Conservation (phyloP, 2,888 invertebrate species). For the Epiperipatus broadwayi region DNA sequence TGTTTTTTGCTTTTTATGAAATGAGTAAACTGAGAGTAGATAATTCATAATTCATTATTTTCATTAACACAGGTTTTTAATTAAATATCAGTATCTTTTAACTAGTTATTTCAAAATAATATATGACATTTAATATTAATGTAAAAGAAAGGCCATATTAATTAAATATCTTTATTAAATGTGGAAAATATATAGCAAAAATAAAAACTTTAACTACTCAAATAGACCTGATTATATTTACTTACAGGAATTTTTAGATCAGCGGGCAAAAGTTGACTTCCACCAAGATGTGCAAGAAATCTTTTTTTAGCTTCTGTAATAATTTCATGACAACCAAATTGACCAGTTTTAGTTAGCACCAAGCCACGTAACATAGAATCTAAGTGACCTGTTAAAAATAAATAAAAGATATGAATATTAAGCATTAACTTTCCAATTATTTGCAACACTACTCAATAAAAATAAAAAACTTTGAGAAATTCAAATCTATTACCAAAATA, state of each 20-base stretch:
- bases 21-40: no score
- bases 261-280: slow-evolving; percentile 46
- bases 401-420: slow-evolving; percentile 9
- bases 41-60: no score
- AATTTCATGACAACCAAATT: slow-evolving; percentile 54
- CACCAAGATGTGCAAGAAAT: slow-evolving; percentile 44
- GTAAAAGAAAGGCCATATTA: no score
- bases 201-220: neutral
- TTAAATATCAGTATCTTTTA: no score
- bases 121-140: neutral
- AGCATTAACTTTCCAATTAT: no score
- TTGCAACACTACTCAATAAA: neutral
- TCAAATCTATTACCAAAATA: no score
- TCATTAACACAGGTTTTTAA: no score
- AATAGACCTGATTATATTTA: slow-evolving; percentile 9
- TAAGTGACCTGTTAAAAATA: slow-evolving; percentile 39
- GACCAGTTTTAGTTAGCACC: slow-evolving; percentile 59
- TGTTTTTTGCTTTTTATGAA: no score
- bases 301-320: slow-evolving; percentile 53
- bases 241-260: slow-evolving; percentile 56
- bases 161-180: no score
- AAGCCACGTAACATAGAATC: slow-evolving; percentile 65
- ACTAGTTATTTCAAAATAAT: no score
- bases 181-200: neutral
- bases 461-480: neutral